A percentile compares a stretch with the other conserved stretches of the same genome.
These are phyloP conservation scores for Zoanthus gigantus DNA, from an alignment of 92 coral and sea anemone species.

Conservation along the genomic window DNA sequence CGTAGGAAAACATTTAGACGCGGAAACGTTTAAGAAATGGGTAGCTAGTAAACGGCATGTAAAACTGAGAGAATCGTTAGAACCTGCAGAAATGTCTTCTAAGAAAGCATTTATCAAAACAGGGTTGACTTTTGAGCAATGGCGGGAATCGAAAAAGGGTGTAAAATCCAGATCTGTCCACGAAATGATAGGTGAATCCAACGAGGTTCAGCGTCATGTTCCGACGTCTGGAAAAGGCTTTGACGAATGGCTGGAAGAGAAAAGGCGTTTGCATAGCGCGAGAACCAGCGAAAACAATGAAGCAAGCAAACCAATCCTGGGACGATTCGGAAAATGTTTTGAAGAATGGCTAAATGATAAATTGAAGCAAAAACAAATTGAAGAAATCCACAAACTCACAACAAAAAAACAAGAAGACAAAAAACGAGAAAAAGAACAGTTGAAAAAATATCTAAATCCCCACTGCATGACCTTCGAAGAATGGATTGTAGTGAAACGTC, in stretches of 20 bases:
- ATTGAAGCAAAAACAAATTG: slow-evolving; percentile 74
- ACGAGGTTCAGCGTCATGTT: slow-evolving; percentile 56
- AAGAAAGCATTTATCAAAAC: slow-evolving; percentile 71
- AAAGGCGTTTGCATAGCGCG: slow-evolving; percentile 52
- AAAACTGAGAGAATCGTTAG: slow-evolving; percentile 63
- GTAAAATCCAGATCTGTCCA: slow-evolving; percentile 50
- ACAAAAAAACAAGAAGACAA: slow-evolving; percentile 71
- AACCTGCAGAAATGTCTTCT: slow-evolving; percentile 49
- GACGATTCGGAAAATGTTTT: slow-evolving; percentile 82
- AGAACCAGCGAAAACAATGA: slow-evolving; percentile 30
- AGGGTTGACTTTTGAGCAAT: slow-evolving; percentile 86
- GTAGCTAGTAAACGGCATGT: slow-evolving; percentile 65
- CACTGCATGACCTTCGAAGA: slow-evolving; percentile 90
- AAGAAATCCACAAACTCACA: slow-evolving; percentile 76
- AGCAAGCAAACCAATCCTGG: slow-evolving; percentile 22
- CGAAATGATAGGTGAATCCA: slow-evolving; percentile 58
- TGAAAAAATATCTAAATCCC: slow-evolving; percentile 76
- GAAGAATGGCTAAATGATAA: slow-evolving; percentile 91
- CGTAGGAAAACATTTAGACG: slow-evolving; percentile 80
- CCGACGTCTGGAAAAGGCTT: slow-evolving; percentile 75
- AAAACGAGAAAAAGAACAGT: slow-evolving; percentile 66
- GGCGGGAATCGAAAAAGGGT: slow-evolving; percentile 85
- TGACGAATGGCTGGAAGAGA: slow-evolving; percentile 88
- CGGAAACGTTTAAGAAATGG: slow-evolving; percentile 89
- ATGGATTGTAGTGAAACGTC: slow-evolving; percentile 90